These are phyloP conservation scores for Schrankia costaestrigalis DNA, from an alignment of 2,888 invertebrate genomes.

Conservation along the genomic window DNA sequence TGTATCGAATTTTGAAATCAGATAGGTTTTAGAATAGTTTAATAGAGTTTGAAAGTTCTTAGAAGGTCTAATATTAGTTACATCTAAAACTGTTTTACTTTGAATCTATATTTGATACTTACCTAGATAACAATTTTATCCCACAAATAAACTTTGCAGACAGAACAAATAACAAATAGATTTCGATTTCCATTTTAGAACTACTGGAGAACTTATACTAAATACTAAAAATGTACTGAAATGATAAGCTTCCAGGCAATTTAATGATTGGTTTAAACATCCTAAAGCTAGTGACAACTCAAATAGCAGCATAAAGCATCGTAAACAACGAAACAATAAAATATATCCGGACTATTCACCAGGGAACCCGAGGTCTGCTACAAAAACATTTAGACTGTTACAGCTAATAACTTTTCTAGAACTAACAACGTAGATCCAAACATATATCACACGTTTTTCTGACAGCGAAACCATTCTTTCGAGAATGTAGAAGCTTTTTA, in stretches of 20 bases:
- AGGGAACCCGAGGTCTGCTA: constrained; percentile 11
- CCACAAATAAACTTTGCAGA: no score
- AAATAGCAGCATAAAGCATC: constrained; percentile 2
- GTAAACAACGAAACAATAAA: constrained; percentile 13
- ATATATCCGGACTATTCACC: constrained; percentile 15
- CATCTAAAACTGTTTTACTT: no score
- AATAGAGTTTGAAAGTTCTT: no score
- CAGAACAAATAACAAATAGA: no score
- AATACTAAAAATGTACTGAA: constrained; percentile 5
- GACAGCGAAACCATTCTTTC: constrained; percentile 17
- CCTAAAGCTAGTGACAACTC: constrained; percentile 5
- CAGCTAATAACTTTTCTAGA: constrained; percentile 24
- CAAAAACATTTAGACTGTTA: constrained; percentile 12
- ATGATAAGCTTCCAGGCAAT: constrained; percentile 1
- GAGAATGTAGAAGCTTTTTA: constrained; percentile 31
- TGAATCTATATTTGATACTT: no score
- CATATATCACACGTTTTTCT: constrained; percentile 35
- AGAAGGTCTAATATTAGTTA: no score
- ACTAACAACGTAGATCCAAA: constrained; percentile 21
- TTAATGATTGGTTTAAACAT: constrained; percentile 12
- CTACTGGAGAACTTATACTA: no score
- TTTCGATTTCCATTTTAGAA: no score
- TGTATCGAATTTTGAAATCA: no score
- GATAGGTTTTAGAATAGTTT: no score
- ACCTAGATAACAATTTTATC: no score